A percentile compares a stretch with the other conserved stretches of the same genome.
Evolutionary conservation across 2,888 invertebrate species (phyloP).

Genomic region (Agrochola circellaris): DNA sequence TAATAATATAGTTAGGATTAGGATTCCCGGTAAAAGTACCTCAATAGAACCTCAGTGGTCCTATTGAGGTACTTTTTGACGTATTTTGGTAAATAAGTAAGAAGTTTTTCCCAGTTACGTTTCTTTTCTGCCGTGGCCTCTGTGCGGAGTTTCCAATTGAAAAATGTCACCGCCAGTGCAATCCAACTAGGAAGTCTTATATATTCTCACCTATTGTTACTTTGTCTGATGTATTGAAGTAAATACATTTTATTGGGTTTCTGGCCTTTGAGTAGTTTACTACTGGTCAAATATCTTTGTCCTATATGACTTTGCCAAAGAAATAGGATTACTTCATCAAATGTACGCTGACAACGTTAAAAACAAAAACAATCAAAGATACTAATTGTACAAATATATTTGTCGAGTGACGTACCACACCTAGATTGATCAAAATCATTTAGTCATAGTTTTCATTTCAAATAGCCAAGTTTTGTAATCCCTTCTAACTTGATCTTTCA

Average conservation of each 20-base stretch:
- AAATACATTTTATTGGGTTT: slow-evolving; percentile 2
- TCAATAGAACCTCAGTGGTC: background rate
- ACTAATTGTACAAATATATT: background rate
- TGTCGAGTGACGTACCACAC: background rate
- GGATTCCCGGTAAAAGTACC: too few relatives aligned
- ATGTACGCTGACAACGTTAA: too few relatives aligned
- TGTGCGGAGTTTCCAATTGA: slow-evolving; percentile 53
- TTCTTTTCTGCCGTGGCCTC: slow-evolving; percentile 25
- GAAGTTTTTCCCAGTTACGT: slow-evolving; percentile 23
- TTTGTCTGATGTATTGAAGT: slow-evolving; percentile 22
- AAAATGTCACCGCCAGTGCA: slow-evolving; percentile 56
- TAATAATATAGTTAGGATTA: background rate
- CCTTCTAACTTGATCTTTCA: background rate
- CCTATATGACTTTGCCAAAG: background rate
- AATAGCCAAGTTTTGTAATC: slow-evolving; percentile 1
- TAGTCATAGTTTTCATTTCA: background rate
- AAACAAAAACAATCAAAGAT: background rate
- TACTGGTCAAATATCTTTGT: background rate
- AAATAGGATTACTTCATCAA: background rate
- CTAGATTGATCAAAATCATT: background rate
- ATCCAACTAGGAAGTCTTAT: slow-evolving; percentile 31
- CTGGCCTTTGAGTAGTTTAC: background rate
- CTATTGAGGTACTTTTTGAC: background rate
- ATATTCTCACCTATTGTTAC: slow-evolving; percentile 31
- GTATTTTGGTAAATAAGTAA: slow-evolving; percentile 6